These are phyloP conservation scores for Beris chalybata DNA, from an alignment of 2,888 invertebrate genomes.

Conservation along the genomic window DNA sequence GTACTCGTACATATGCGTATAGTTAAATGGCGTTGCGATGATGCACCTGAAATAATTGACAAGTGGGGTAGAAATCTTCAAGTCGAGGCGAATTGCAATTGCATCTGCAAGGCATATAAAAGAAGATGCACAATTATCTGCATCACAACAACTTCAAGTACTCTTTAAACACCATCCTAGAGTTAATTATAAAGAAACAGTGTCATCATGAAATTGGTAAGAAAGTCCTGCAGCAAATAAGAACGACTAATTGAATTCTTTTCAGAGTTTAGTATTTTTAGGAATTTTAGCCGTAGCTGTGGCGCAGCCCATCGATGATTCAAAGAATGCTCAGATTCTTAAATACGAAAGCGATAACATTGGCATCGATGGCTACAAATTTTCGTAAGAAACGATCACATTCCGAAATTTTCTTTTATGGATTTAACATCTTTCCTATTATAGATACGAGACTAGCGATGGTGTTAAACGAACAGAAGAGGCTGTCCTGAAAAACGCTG, in stretches of 20 bases:
- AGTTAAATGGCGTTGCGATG: neutral
- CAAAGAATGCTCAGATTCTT: conserved; percentile 62
- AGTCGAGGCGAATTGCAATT: conserved; percentile 4
- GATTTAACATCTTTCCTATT: conserved; percentile 28
- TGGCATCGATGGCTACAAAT: conserved; percentile 60
- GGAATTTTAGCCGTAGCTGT: conserved; percentile 25
- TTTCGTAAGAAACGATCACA: conserved; percentile 53
- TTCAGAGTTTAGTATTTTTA: neutral
- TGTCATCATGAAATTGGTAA: conserved; percentile 24
- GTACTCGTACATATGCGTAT: neutral
- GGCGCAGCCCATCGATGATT: conserved; percentile 46
- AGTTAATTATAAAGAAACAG: neutral
- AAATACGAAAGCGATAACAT: conserved; percentile 65
- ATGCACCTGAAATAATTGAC: conserved; percentile 1
- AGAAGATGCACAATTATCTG: conserved; percentile 18
- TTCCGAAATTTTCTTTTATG: neutral
- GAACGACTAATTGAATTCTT: no score
- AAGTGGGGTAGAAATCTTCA: conserved; percentile 18
- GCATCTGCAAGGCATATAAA: conserved; percentile 18
- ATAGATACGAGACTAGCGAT: conserved; percentile 67
- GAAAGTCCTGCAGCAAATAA: neutral
- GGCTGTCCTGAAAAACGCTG: conserved; percentile 62
- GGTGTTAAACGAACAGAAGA: conserved; percentile 64
- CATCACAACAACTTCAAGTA: conserved; percentile 1
- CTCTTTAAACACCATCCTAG: neutral